These are phyloP conservation scores for Sus scrofa DNA, from an alignment of 2,113 vertebrate genomes.

Conservation along the genomic window DNA sequence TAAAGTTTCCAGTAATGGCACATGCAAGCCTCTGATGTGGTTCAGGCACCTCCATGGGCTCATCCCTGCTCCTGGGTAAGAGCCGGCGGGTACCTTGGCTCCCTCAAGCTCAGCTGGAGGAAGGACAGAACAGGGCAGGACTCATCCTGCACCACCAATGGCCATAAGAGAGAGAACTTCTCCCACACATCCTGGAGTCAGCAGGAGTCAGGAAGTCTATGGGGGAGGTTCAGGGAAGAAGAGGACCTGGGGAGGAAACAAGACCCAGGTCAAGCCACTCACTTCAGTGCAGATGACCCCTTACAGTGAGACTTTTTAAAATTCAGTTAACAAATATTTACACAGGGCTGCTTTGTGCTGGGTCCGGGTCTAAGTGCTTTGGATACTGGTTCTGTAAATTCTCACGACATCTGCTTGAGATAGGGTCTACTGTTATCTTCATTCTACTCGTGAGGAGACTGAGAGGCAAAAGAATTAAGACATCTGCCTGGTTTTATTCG, in stretches of 20 bases:
- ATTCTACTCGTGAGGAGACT: not conserved
- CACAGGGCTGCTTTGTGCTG: not conserved
- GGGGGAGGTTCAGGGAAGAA: not conserved
- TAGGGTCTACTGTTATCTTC: not conserved
- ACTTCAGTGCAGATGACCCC: not conserved
- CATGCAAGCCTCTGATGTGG: not conserved
- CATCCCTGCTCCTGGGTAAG: not conserved
- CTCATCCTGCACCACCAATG: not conserved
- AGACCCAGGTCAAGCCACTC: not conserved
- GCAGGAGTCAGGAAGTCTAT: not conserved
- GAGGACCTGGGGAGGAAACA: not conserved
- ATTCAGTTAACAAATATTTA: not conserved
- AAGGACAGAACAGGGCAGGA: not conserved
- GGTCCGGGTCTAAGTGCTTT: not conserved
- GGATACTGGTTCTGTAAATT: not conserved
- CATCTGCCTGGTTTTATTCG: not conserved
- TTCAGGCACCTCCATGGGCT: not conserved
- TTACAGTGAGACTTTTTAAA: not conserved
- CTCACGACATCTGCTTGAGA: not conserved
- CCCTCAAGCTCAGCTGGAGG: not conserved
- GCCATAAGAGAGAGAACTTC: not conserved
- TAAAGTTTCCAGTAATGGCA: not conserved
- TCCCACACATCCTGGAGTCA: not conserved
- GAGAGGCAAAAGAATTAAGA: not conserved
- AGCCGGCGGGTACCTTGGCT: not conserved